Evolutionary conservation across 2,888 invertebrate species (phyloP).

Genomic region (Phyto melanocephala): DNA sequence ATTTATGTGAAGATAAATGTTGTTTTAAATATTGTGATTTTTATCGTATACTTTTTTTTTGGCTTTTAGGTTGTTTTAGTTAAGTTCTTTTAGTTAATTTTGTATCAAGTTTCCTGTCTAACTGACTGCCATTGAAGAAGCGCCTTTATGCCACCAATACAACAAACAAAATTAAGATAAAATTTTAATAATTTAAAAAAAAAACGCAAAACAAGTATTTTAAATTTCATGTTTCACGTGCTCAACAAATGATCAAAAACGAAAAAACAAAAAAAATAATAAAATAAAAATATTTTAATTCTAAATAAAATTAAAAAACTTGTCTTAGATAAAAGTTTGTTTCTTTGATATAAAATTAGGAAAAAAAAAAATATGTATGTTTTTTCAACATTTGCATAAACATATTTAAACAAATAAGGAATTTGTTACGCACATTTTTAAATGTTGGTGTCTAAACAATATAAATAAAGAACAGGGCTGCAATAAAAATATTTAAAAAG

Average conservation of each 20-base stretch:
- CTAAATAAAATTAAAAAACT: constrained; percentile 15
- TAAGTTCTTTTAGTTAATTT: constrained; percentile 1
- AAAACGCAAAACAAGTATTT: constrained; percentile 54
- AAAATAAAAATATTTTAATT: constrained; percentile 7
- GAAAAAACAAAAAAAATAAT: not conserved
- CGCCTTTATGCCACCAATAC: constrained; percentile 17
- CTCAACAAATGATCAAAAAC: constrained; percentile 36
- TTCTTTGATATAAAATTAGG: not conserved
- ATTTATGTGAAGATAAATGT: no score
- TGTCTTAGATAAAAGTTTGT: constrained; percentile 14
- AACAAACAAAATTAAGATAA: constrained; percentile 29
- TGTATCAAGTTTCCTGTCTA: constrained; percentile 53
- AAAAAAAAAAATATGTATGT: not conserved
- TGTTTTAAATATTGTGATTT: not conserved
- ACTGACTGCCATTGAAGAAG: constrained; percentile 37
- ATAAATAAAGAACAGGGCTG: not conserved
- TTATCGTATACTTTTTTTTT: not conserved
- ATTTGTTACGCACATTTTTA: constrained; percentile 6
- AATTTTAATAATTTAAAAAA: constrained; percentile 4
- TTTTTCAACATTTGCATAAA: not conserved
- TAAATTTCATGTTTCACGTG: constrained; percentile 52
- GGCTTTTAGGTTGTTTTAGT: not conserved
- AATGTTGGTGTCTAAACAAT: not conserved
- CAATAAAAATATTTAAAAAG: not conserved
- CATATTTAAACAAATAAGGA: not conserved